Percentiles rank a stretch among this genome's conserved stretches.
Conservation (phyloP, 2,797 vertebrate species). For the Cetoscarus ocellatus region DNA sequence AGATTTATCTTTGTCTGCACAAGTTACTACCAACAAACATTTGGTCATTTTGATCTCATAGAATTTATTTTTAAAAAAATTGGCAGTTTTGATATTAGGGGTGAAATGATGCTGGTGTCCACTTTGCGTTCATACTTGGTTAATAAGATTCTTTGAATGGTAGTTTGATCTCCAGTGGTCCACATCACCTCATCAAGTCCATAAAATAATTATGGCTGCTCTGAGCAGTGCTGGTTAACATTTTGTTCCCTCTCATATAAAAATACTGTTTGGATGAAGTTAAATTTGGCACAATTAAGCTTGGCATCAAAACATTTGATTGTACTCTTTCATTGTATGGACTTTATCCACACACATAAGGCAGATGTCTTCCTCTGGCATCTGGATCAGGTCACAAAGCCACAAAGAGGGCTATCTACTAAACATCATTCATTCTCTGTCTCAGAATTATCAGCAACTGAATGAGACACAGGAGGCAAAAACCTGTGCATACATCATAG, state of each 20-base stretch:
- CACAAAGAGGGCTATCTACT: background rate
- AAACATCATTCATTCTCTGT: too few relatives aligned
- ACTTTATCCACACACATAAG: background rate
- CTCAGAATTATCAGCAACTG: too few relatives aligned
- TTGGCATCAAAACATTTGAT: constrained; percentile 1
- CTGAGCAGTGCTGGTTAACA: constrained; percentile 9
- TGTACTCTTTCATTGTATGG: background rate
- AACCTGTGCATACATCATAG: too few relatives aligned
- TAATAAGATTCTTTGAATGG: background rate
- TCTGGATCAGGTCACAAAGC: background rate
- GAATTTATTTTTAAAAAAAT: background rate
- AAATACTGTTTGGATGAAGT: constrained; percentile 21
- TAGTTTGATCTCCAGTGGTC: constrained; percentile 1
- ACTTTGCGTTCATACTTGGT: constrained; percentile 4
- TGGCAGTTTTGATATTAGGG: constrained; percentile 9
- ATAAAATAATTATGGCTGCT: constrained; percentile 2
- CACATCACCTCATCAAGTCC: constrained; percentile 10
- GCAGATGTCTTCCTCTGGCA: background rate
- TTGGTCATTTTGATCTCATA: background rate
- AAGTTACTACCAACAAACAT: too few relatives aligned
- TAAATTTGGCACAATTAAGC: constrained; percentile 30
- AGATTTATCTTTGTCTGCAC: too few relatives aligned
- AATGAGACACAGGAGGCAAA: too few relatives aligned
- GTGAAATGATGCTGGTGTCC: constrained; percentile 16
- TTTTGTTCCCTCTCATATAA: constrained; percentile 17